A percentile compares a stretch with the other conserved stretches of the same genome.
Conservation (phyloP, 2,888 invertebrate genomes). For the Caenorhabditis becei region DNA sequence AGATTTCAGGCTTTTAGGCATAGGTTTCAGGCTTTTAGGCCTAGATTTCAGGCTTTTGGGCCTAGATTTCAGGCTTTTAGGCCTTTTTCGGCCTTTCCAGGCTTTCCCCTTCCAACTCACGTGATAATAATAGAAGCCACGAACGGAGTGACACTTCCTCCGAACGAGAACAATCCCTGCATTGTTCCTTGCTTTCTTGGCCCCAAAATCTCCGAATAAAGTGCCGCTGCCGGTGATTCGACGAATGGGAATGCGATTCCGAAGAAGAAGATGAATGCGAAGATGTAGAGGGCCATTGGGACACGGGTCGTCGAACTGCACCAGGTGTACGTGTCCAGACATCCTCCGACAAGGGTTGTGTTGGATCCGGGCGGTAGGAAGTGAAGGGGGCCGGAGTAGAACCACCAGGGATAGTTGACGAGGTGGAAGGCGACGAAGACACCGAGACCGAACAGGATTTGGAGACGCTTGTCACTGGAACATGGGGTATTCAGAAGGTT, state of each 20-base stretch:
- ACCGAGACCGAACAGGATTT: slow-evolving; percentile 64
- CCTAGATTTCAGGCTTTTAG: too few species aligned
- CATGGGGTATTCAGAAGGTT: not conserved
- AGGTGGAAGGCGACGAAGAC: slow-evolving; percentile 68
- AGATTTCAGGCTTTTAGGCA: too few species aligned
- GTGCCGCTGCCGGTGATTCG: slow-evolving; percentile 65
- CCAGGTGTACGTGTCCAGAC: slow-evolving; percentile 64
- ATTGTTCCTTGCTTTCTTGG: slow-evolving; percentile 70
- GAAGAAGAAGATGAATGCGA: slow-evolving; percentile 62
- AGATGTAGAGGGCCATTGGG: slow-evolving; percentile 65
- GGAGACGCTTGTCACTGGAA: slow-evolving; percentile 63
- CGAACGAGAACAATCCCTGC: slow-evolving; percentile 71
- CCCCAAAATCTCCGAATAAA: slow-evolving; percentile 69
- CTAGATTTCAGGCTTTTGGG: too few species aligned
- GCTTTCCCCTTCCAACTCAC: slow-evolving; percentile 32
- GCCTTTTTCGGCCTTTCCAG: too few species aligned
- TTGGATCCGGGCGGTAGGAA: slow-evolving; percentile 64
- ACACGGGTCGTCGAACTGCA: slow-evolving; percentile 59
- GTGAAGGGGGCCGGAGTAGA: slow-evolving; percentile 67
- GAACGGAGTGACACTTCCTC: slow-evolving; percentile 68
- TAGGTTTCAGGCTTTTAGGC: too few species aligned
- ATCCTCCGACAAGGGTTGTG: slow-evolving; percentile 62
- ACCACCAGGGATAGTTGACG: slow-evolving; percentile 68
- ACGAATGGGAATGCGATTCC: slow-evolving; percentile 70
- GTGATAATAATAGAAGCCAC: slow-evolving; percentile 68